Percentiles rank a stretch among this genome's conserved stretches.
phyloP scores from a whole-genome alignment of 1,140 invertebrate genomes.

The Panagrolaimus sp. region DNA sequence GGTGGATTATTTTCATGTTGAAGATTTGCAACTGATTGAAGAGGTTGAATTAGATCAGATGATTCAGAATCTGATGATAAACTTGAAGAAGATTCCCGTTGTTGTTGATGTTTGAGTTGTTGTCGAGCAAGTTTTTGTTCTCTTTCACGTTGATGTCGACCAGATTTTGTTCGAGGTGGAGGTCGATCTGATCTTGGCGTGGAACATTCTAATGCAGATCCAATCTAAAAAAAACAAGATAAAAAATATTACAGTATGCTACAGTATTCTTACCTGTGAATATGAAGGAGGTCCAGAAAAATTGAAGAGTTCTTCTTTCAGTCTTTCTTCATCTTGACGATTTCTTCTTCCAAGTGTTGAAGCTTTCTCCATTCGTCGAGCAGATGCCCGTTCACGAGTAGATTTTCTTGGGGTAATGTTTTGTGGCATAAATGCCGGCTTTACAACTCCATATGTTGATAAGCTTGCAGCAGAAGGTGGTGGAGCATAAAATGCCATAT shows the following conservation, averaged over 20 bases:
- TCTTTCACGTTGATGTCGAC: neutral
- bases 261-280: neutral
- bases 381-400: neutral
- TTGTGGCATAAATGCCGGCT: conserved; percentile 22
- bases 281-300: neutral
- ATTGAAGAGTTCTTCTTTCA: no score
- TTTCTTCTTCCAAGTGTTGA: neutral
- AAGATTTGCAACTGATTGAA: no score
- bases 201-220: neutral
- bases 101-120: neutral
- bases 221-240: neutral
- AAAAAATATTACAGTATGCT: no score
- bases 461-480: conserved; percentile 29
- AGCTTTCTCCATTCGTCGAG: neutral
- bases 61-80: neutral
- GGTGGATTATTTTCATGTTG: no score
- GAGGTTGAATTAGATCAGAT: neutral
- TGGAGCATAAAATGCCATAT: conserved; percentile 23
- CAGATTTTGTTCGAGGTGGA: conserved; percentile 3
- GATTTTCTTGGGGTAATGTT: neutral
- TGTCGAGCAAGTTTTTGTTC: conserved; percentile 5
- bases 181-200: neutral
- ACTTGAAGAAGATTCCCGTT: neutral
- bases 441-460: conserved; percentile 30
- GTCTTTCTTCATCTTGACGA: no score